These are phyloP conservation scores for Stylophora pistillata DNA, from an alignment of 64 coral and sea anemone genomes.

Conservation along the genomic window DNA sequence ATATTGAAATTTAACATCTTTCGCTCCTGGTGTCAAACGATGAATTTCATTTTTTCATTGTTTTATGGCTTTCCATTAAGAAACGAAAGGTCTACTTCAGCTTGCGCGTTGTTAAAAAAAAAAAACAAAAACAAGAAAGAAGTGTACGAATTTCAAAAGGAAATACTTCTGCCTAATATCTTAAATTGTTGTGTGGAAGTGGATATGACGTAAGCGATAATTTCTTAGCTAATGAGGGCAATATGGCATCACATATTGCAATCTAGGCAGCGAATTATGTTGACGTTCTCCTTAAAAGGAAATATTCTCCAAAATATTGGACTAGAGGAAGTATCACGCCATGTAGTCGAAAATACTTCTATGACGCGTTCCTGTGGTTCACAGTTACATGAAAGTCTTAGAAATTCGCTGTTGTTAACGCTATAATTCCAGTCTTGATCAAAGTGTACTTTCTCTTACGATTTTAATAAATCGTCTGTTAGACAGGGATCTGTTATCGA, in stretches of 20 bases:
- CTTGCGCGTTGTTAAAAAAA: background rate
- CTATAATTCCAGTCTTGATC: too few species aligned
- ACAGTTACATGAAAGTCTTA: background rate
- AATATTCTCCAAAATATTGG: background rate
- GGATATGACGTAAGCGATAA: conserved; percentile 11
- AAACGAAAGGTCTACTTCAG: too few species aligned
- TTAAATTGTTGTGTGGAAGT: background rate
- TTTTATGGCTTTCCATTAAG: too few species aligned
- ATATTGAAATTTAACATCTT: background rate
- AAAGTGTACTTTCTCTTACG: too few species aligned
- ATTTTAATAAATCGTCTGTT: too few species aligned
- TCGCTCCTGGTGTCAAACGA: background rate
- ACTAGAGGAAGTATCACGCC: background rate
- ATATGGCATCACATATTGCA: background rate
- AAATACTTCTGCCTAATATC: background rate
- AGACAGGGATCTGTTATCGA: too few species aligned
- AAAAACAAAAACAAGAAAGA: background rate
- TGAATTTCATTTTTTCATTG: background rate
- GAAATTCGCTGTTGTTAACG: too few species aligned
- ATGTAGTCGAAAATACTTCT: background rate
- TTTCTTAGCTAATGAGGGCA: background rate
- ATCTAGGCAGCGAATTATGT: background rate
- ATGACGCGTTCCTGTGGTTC: background rate
- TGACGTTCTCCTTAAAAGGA: background rate
- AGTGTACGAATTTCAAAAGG: background rate